Conservation (phyloP, 2,888 invertebrate species). For the Anodontia alba region DNA sequence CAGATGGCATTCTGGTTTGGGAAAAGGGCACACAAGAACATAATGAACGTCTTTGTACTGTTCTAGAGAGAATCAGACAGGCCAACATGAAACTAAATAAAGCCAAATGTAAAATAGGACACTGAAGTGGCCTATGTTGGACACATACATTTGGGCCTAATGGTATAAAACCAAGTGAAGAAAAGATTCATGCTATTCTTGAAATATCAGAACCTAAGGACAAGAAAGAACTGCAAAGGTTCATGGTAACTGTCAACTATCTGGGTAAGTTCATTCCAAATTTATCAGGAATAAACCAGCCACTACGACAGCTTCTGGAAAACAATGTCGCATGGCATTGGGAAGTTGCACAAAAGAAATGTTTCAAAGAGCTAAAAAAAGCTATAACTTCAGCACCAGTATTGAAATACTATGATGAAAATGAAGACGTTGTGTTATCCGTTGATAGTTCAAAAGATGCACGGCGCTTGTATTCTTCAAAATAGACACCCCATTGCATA, state of each 20-base stretch:
- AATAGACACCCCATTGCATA: too few relatives aligned
- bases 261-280: conserved; percentile 52
- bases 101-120: conserved; percentile 33
- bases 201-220: conserved; percentile 43
- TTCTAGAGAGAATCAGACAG: too few relatives aligned
- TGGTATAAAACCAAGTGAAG: conserved; percentile 51
- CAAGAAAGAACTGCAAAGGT: conserved; percentile 45
- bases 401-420: conserved; percentile 7
- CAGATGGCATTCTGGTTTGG: too few relatives aligned
- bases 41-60: too few relatives aligned
- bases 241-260: conserved; percentile 63
- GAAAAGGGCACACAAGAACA: too few relatives aligned
- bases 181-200: conserved; percentile 51
- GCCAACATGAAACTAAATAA: conserved; percentile 31
- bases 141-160: conserved; percentile 49
- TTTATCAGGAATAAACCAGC: too few relatives aligned
- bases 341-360: conserved; percentile 12
- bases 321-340: conserved; percentile 34
- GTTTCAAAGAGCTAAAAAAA: not conserved
- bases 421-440: not conserved
- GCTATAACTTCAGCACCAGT: conserved; percentile 18
- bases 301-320: conserved; percentile 27
- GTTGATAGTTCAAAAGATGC: not conserved
- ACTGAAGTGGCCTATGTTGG: conserved; percentile 46
- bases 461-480: not conserved